These are phyloP conservation scores for Deilephila porcellus DNA, from an alignment of 2,888 invertebrate species.

Conservation along the genomic window DNA sequence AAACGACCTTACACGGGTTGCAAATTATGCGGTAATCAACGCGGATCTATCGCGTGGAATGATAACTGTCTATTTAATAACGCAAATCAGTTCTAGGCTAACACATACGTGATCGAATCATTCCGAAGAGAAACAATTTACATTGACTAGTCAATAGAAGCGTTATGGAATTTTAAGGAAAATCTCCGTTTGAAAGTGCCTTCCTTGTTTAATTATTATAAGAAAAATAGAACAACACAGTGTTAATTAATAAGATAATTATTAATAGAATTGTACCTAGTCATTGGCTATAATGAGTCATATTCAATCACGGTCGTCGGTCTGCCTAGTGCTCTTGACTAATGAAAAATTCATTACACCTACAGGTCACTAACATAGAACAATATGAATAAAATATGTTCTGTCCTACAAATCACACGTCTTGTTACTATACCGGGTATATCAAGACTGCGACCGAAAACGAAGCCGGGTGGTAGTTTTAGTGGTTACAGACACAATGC, in stretches of 20 bases:
- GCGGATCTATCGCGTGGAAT: slow-evolving; percentile 27
- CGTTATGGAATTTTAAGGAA: too few relatives aligned
- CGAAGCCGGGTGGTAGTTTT: too few relatives aligned
- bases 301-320: too few relatives aligned
- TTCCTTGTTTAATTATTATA: too few relatives aligned
- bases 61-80: slow-evolving; percentile 33
- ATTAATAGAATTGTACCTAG: not conserved
- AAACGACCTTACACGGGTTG: slow-evolving; percentile 32
- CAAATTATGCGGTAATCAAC: slow-evolving; percentile 37
- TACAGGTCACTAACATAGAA: not conserved
- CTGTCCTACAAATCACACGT: too few relatives aligned
- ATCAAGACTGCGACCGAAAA: too few relatives aligned
- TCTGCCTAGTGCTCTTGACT: not conserved
- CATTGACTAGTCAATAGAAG: not conserved
- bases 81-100: slow-evolving; percentile 38
- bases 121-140: not conserved
- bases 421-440: too few relatives aligned
- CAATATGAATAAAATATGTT: too few relatives aligned
- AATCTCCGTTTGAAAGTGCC: too few relatives aligned
- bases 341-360: not conserved
- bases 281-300: not conserved
- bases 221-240: too few relatives aligned
- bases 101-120: not conserved
- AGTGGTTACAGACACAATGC: too few relatives aligned
- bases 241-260: not conserved